phyloP scores from a whole-genome alignment of 2,797 vertebrate genomes.

The Eleutherodactylus coqui region DNA sequence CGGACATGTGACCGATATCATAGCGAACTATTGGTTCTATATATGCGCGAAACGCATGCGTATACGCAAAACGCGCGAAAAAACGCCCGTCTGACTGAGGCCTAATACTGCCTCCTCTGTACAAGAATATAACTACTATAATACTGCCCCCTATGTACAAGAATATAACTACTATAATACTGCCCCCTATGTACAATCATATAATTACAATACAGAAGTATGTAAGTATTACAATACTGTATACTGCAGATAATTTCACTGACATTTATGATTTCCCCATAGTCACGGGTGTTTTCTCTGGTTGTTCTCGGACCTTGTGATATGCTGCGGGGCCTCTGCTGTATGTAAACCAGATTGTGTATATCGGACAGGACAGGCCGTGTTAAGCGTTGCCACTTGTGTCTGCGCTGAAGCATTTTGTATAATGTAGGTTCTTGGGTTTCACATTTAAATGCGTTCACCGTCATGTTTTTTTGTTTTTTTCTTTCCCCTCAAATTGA shows the following conservation, averaged over 20 bases:
- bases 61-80: no score
- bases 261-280: no score
- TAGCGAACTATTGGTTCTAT: no score
- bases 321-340: conserved; percentile 58
- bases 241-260: no score
- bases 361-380: conserved; percentile 61
- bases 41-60: no score
- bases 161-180: conserved; percentile 3
- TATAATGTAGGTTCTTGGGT: conserved; percentile 59
- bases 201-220: background rate
- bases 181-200: background rate
- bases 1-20: no score
- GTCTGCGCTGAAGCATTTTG: conserved; percentile 56
- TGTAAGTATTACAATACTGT: no score
- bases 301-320: conserved; percentile 51
- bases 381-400: conserved; percentile 45
- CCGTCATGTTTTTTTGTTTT: conserved; percentile 66
- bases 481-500: conserved; percentile 58
- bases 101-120: background rate
- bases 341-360: background rate
- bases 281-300: background rate
- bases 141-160: background rate
- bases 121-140: conserved; percentile 10
- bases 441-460: conserved; percentile 54
- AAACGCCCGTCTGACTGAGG: no score